Conservation (phyloP, 2,888 invertebrate species). For the Orthosia gothica region DNA sequence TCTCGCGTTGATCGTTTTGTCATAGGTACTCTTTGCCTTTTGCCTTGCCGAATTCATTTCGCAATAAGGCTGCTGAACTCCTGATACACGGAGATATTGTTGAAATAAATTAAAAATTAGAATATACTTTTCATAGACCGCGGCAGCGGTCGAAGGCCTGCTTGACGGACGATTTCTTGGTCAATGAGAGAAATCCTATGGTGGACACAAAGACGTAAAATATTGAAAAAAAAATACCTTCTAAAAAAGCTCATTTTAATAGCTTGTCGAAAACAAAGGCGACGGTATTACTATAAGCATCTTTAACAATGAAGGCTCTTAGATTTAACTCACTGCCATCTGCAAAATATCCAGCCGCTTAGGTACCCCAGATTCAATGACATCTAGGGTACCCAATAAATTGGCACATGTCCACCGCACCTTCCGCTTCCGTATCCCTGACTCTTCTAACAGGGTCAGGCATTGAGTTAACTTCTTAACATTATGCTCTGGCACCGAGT, state of each 20-base stretch:
- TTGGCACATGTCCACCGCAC: slow-evolving; percentile 27
- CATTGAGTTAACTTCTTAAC: slow-evolving; percentile 43
- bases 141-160: neutral
- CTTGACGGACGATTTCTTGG: neutral
- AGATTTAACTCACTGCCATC: neutral
- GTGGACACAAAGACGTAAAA: too few relatives aligned
- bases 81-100: neutral
- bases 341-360: neutral
- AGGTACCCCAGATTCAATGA: neutral
- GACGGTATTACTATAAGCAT: too few relatives aligned
- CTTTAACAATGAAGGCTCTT: too few relatives aligned
- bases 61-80: too few relatives aligned
- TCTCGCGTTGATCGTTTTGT: too few relatives aligned
- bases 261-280: neutral
- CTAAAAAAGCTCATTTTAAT: too few relatives aligned
- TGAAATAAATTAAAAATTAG: neutral
- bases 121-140: neutral
- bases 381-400: neutral
- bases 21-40: too few relatives aligned
- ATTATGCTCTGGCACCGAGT: slow-evolving; percentile 58
- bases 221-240: too few relatives aligned
- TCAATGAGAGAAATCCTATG: neutral
- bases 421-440: slow-evolving; percentile 40
- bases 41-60: too few relatives aligned
- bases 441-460: slow-evolving; percentile 45